These are phyloP conservation scores for Zoanthus gigantus DNA, from an alignment of 92 coral and sea anemone genomes.

Conservation along the genomic window DNA sequence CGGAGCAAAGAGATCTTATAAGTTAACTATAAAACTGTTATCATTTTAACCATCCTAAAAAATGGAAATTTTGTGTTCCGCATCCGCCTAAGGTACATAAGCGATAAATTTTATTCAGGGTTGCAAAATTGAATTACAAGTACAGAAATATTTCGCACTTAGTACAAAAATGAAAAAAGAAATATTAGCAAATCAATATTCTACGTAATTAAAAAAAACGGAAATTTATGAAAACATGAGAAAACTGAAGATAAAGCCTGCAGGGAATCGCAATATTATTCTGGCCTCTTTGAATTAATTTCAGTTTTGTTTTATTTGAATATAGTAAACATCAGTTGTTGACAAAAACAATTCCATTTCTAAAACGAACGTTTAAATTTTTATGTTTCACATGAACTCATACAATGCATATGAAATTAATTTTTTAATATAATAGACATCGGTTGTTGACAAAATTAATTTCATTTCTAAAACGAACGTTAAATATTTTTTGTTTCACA, in stretches of 20 bases:
- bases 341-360: neutral
- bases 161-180: too few species aligned
- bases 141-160: too few species aligned
- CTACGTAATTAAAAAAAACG: neutral
- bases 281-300: neutral
- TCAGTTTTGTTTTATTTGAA: slow-evolving; percentile 14
- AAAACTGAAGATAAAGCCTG: neutral
- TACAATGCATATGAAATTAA: neutral
- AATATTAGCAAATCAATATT: too few species aligned
- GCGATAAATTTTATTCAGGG: too few species aligned
- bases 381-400: neutral
- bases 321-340: slow-evolving; percentile 13
- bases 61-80: too few species aligned
- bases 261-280: slow-evolving; percentile 10
- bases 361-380: neutral
- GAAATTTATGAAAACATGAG: neutral
- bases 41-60: too few species aligned
- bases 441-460: slow-evolving; percentile 14
- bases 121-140: too few species aligned
- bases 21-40: too few species aligned
- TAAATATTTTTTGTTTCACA: neutral
- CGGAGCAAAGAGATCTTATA: too few species aligned
- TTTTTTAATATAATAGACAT: slow-evolving; percentile 13
- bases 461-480: neutral
- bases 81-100: too few species aligned